Base-by-base conservation (phyloP, 2,113 vertebrate species). In the Electrona antarctica region DNA sequence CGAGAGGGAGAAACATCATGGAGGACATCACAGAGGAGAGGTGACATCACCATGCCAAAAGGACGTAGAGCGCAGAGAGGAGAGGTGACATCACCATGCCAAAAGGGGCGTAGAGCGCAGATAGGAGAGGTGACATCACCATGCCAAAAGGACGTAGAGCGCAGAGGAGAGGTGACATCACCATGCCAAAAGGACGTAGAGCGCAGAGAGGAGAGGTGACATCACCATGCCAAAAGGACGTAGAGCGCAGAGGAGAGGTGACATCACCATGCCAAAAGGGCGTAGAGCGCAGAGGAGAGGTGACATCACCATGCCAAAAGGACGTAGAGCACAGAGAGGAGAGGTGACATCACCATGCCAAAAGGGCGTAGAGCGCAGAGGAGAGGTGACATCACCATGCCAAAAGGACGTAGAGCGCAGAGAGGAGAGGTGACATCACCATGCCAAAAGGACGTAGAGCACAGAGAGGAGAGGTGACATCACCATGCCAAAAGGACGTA, bases 191-290 rank as follows among this genome's bases (percentile, higher is more conserved):
- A 21, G 21, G 21, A 2, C 2, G 21, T 2, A 60, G 57, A 47
- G 65, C 8, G 60, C 47, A 7, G 51, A 12, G 63, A 67, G 46
- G 58, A 49, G 51, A 46, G 21, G 62, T 63, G 46, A 21, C 21
- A 2, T 21, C 21, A 21, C 21, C 21, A 21, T 21, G 21, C 21
- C 21, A 21, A 21, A 21, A 21, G 21, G 21, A 2, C 2, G 21
- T 2, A 60, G 57, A 47, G 65, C 8, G 60, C 47, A 12, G 63
- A 67, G 46, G 58, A 49, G 51, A 46, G 21, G 62, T 63, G 46
- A 21, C 21, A 2, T 21, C 21, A 21, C 21, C 21, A 21, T 21
- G 21, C 21, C 21, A 21, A 21, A 21, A 21, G 21, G 21, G 21
- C 21, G 21, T 21, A 60, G 57, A 47, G 65, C 8, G 60, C 47